Base-by-base conservation (phyloP, 2,888 invertebrate genomes). In the Nemotelus nigrinus region DNA sequence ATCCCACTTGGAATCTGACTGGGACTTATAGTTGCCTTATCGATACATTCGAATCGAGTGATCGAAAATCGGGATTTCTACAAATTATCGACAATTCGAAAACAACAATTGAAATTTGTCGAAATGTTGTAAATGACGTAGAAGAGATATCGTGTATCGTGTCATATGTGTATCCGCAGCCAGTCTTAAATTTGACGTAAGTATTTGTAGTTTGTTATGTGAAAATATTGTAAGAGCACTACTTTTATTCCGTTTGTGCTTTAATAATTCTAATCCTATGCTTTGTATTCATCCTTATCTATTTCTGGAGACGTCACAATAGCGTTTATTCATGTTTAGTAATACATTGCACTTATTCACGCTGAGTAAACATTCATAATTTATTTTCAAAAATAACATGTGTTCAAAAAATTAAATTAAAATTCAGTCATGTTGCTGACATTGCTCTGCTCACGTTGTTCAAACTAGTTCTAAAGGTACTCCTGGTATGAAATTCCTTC, bases 21-120 rank as follows among this genome's bases (percentile, higher is more conserved):
- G 94, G 94, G 0, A 91, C 92, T 82, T 93, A 94, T 83, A 92
- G 91, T 67, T 94, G 94, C 83, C 89, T 90, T 47, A 92, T 94
- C 0, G 80, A 81, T 74, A 81, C 81, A 8, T 78, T 79, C 47
- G 71, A 3, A 92, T 93, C 25, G 91, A 93, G 0, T 91, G 79
- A 77, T 48, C 74, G 79, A 39, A 79, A 79, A 77, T 80, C 81
- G 77, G 80, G 81, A 6, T 70, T 79, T 41, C 58, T 82, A 58
- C 80, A 81, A 76, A 77, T 82, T n/a, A 80, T 82, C 5, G 82
- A 82, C 76, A 74, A 80, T 43, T 80, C 80, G 58, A 81, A 82
- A 65, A 76, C 77, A 55, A 77, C 80, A n/a, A 60, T 81, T 2
- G 71, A 79, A 1, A 79, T 82, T 60, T 64, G 79, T 43, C 80